Conservation (phyloP, 2,113 vertebrate species). For the Excalfactoria chinensis region DNA sequence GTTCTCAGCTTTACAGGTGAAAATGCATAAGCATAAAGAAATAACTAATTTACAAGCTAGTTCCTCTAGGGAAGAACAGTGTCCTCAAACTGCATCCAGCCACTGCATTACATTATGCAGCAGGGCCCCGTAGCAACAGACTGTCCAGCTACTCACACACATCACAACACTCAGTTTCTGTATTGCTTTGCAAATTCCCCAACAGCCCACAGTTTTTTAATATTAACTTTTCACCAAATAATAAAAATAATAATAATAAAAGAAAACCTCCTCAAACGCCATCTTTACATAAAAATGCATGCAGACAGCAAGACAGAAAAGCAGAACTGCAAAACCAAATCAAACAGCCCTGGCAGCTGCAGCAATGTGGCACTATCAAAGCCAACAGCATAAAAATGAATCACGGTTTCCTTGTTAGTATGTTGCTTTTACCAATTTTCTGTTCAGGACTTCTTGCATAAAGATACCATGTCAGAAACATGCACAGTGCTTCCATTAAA, state of each 20-base stretch:
- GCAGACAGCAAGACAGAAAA: background rate
- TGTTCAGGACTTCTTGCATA: background rate
- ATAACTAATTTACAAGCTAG: background rate
- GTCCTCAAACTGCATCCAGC: background rate
- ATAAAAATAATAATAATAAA: background rate
- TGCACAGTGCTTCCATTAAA: background rate
- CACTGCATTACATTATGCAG: background rate
- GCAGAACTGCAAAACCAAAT: background rate
- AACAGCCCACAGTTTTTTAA: background rate
- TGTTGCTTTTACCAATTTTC: background rate
- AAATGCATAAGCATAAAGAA: background rate
- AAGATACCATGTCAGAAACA: background rate
- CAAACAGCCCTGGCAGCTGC: background rate
- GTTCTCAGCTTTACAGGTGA: background rate
- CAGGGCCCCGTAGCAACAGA: background rate
- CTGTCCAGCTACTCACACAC: background rate
- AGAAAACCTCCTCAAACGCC: background rate
- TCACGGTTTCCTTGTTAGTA: background rate
- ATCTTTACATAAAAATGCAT: background rate
- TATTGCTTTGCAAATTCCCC: background rate
- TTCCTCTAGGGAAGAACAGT: background rate
- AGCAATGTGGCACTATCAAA: background rate
- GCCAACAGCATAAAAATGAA: background rate
- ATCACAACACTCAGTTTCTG: background rate
- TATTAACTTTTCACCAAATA: background rate